phyloP scores from a whole-genome alignment of 2,113 vertebrate genomes.

The Morphnarchus princeps region DNA sequence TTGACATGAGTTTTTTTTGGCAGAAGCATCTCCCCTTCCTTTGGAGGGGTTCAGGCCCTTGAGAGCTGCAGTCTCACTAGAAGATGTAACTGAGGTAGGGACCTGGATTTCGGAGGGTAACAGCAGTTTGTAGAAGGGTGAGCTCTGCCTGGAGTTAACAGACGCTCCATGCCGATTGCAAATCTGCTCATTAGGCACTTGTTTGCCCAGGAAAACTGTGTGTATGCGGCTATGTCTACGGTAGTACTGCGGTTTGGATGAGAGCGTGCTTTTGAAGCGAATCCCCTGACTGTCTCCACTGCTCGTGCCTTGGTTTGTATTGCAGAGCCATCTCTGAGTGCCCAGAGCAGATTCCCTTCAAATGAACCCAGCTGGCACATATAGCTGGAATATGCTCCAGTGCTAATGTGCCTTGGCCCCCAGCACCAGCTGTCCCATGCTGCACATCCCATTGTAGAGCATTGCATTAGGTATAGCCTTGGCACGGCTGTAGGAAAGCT shows the following conservation, averaged over 20 bases:
- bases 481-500: neutral
- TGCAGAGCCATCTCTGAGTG: neutral
- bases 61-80: neutral
- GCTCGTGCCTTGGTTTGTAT: neutral
- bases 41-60: neutral
- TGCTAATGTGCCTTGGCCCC: accelerated
- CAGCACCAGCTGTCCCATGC: neutral
- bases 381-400: neutral
- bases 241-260: neutral
- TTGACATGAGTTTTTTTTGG: neutral
- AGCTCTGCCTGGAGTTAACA: neutral
- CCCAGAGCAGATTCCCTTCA: neutral
- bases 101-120: neutral
- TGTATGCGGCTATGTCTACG: accelerated
- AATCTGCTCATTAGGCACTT: accelerated
- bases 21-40: neutral
- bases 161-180: accelerated
- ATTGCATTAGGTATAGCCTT: accelerated
- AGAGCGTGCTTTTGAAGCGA: accelerated
- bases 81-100: neutral
- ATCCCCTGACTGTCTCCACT: neutral
- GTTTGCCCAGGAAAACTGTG: neutral
- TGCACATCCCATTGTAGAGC: neutral
- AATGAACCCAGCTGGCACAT: accelerated
- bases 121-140: neutral